Conservation (phyloP, 2,797 vertebrate genomes). For the Acestrorhynchus altus region DNA sequence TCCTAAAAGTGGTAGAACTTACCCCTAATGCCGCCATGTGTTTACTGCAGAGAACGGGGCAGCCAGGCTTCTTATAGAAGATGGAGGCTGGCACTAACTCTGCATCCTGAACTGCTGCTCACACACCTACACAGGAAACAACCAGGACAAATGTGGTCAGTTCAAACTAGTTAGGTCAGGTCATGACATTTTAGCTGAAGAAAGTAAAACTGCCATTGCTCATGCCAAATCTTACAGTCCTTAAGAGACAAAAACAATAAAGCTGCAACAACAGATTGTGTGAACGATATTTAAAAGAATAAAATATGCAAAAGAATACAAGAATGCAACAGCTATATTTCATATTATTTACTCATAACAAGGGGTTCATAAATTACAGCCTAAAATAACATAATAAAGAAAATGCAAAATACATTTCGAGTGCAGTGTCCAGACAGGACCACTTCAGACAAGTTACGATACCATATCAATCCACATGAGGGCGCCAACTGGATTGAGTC, state of each 20-base stretch:
- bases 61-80: slow-evolving; percentile 74
- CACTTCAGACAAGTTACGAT: neutral
- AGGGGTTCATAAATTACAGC: no score
- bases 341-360: no score
- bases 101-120: slow-evolving; percentile 78
- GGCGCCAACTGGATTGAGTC: neutral
- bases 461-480: neutral
- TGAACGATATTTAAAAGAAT: no score
- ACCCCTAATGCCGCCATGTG: slow-evolving; percentile 86
- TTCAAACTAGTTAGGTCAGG: neutral
- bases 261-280: no score
- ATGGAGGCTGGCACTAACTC: slow-evolving; percentile 75
- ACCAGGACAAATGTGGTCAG: neutral
- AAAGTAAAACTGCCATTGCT: neutral
- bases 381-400: no score
- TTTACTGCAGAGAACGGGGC: slow-evolving; percentile 74
- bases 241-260: no score
- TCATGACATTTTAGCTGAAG: neutral
- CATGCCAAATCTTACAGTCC: neutral
- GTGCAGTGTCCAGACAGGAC: no score
- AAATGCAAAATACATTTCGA: no score
- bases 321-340: no score
- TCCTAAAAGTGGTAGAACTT: slow-evolving; percentile 40
- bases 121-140: slow-evolving; percentile 69
- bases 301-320: no score